Evolutionary conservation across 1,140 invertebrate genomes (phyloP), one percentile per base, ranked within the genome.

Genomic region (Lanistes nyassanus): DNA sequence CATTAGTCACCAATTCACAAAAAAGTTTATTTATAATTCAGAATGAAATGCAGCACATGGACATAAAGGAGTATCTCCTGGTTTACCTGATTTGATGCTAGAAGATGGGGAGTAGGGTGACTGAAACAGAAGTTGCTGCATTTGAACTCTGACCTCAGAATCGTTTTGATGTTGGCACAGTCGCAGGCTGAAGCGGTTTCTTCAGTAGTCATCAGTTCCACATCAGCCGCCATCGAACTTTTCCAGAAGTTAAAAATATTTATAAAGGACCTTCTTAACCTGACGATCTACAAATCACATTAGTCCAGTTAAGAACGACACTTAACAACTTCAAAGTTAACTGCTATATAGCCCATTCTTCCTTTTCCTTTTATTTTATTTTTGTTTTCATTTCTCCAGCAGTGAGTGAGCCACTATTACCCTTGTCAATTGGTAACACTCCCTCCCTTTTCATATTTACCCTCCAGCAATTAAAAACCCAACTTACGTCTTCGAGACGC

Each of bases 51-150:
- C 23, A 23, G 51, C 51, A 53, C 23, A 23, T 13, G 51, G 51
- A 53, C 51, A 53, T 13, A 53, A 23, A 53, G 9, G 31, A 62
- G 31, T n/a, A 21, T 34, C 3, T 34, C 62, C 13, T 16, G 11
- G 42, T 39, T 36, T 23, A 67, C 65, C 65, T 67, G 65, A 39
- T 67, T 39, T n/a, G 65, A 7, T 39, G 36, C 65, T 23, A 67
- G 36, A 7, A 67, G 34, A 16, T 29, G 65, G 3, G 65, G 65
- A 13, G 3, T 21, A 21, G 37, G 36, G 37, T 67, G 36, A n/a
- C 65, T 42, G 34, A 67, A 29, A 0, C 65, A 11, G 19, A 67
- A 67, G 19, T 11, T 67, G 37, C 37, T 67, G 37, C 37, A 67
- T 7, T 39, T 36, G 36, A 67, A 67, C 65, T 67, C 65, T 19